A percentile compares a stretch with the other conserved stretches of the same genome.
Evolutionary conservation across 2,888 invertebrate species (phyloP).

Genomic region (Morinoia aosen): DNA sequence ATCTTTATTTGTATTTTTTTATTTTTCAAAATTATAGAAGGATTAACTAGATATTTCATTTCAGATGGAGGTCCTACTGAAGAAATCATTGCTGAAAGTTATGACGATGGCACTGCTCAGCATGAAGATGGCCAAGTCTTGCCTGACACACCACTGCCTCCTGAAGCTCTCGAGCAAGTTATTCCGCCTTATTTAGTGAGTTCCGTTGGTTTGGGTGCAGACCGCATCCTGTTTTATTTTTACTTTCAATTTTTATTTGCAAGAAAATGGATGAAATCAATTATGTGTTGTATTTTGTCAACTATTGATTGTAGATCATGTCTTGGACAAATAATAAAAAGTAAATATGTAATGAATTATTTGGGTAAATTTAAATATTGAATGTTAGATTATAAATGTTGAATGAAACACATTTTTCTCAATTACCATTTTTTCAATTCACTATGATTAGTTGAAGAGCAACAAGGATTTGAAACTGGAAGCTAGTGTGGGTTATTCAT

Average conservation of each 20-base stretch:
- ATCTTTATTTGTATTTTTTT: not conserved
- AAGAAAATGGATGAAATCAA: not conserved
- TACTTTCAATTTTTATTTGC: not conserved
- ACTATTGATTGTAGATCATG: no score
- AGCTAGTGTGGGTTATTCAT: no score
- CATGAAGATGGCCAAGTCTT: slow-evolving; percentile 72
- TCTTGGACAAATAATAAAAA: no score
- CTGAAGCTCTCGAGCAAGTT: slow-evolving; percentile 48
- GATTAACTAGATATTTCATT: not conserved
- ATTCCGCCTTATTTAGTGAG: slow-evolving; percentile 25
- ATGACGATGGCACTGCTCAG: slow-evolving; percentile 80
- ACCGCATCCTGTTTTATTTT: not conserved
- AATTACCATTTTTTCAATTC: no score
- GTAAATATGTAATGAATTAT: no score
- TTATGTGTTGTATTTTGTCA: not conserved
- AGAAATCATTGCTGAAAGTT: slow-evolving; percentile 94
- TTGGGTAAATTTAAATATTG: no score
- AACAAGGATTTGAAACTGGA: no score
- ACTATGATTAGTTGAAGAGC: no score
- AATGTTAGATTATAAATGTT: no score
- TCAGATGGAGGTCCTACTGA: slow-evolving; percentile 75
- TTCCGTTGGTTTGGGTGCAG: not conserved
- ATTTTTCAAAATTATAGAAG: not conserved
- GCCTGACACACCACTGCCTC: slow-evolving; percentile 20
- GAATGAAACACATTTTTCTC: no score